phyloP scores from a whole-genome alignment of 2,797 vertebrate genomes.

The Hippopotamyrus pictus region DNA sequence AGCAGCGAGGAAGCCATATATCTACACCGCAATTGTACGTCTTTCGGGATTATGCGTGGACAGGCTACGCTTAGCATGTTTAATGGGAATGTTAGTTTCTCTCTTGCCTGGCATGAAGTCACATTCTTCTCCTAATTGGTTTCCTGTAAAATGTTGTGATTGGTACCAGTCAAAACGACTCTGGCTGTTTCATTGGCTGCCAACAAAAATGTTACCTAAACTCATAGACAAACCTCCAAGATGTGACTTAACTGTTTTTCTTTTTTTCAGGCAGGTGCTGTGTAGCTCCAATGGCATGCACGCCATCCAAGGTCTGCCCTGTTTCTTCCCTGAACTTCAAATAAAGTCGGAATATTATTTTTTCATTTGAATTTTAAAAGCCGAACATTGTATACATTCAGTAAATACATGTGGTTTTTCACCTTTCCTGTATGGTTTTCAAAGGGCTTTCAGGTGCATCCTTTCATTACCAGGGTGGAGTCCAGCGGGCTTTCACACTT shows the following conservation, averaged over 20 bases:
- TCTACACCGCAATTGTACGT: constrained; percentile 66
- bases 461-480: constrained; percentile 49
- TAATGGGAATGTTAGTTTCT: constrained; percentile 75
- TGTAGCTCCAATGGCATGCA: constrained; percentile 43
- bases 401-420: constrained; percentile 43
- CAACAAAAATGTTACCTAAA: constrained; percentile 87
- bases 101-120: constrained; percentile 67
- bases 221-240: constrained; percentile 46
- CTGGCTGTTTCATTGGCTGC: constrained; percentile 80
- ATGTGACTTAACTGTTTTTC: constrained; percentile 63
- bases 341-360: constrained; percentile 50
- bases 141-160: constrained; percentile 88
- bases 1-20: constrained; percentile 63
- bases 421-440: constrained; percentile 43
- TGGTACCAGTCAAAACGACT: constrained; percentile 81
- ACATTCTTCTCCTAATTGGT: constrained; percentile 87
- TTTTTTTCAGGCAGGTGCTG: constrained; percentile 64
- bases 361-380: constrained; percentile 44
- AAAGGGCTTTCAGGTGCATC: constrained; percentile 45
- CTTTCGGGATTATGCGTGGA: constrained; percentile 64
- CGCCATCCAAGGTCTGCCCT: constrained; percentile 50
- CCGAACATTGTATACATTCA: constrained; percentile 41
- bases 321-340: constrained; percentile 53
- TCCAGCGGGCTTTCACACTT: constrained; percentile 17
- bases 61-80: constrained; percentile 52